A percentile compares a stretch with the other conserved stretches of the same genome.
These are phyloP conservation scores for Unio delphinus DNA, from an alignment of 2,888 invertebrate genomes.

Conservation along the genomic window DNA sequence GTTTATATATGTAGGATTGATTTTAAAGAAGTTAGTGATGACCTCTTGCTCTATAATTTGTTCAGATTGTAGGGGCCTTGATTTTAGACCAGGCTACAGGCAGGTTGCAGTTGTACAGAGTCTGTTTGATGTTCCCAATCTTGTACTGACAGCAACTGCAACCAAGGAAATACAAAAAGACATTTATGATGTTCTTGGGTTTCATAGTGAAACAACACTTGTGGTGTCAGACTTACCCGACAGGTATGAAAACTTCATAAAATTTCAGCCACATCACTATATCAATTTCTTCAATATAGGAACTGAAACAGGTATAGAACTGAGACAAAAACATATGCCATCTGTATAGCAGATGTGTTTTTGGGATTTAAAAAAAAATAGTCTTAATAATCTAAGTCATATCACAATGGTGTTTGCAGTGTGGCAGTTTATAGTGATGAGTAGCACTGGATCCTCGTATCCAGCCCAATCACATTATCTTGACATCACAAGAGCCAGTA, in stretches of 20 bases:
- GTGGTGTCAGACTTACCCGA: constrained; percentile 13
- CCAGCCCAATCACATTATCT: too few species aligned
- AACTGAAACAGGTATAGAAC: too few species aligned
- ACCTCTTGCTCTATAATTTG: neutral
- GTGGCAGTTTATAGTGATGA: too few species aligned
- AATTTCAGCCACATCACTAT: neutral
- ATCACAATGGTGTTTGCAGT: too few species aligned
- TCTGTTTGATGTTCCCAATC: constrained; percentile 12
- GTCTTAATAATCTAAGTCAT: too few species aligned
- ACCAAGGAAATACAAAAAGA: constrained; percentile 18
- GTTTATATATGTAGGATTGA: too few species aligned
- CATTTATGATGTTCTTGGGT: constrained; percentile 11
- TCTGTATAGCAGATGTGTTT: too few species aligned
- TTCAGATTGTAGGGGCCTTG: constrained; percentile 14
- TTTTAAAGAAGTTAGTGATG: neutral
- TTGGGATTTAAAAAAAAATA: too few species aligned
- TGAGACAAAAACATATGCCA: too few species aligned
- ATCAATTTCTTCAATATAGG: too few species aligned
- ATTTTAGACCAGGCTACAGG: constrained; percentile 18
- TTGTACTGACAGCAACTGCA: constrained; percentile 20
- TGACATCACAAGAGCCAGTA: too few species aligned
- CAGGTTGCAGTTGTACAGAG: constrained; percentile 13
- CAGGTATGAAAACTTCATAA: constrained; percentile 7
- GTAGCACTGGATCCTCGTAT: too few species aligned
- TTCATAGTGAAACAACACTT: constrained; percentile 5